Base-by-base conservation (phyloP, 2,113 vertebrate species). In the Galemys pyrenaicus region DNA sequence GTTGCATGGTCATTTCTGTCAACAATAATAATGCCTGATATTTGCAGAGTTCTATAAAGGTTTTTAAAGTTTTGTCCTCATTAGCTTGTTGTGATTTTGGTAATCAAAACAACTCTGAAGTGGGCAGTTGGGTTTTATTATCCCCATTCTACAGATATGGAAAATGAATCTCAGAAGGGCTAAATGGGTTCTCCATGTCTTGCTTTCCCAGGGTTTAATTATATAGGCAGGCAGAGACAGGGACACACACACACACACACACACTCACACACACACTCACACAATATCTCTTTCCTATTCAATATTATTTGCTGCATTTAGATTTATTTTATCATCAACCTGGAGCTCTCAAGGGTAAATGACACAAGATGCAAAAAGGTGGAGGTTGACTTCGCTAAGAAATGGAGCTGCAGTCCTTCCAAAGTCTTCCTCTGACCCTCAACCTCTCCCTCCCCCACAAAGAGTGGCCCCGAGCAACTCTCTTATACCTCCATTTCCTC, bases 401-500 rank as follows among this genome's bases (percentile, higher is more conserved):
- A 82, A 22, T 19, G 30, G 37, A 39, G 7, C 0, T 6, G 71
- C 46, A 37, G 9, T 39, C 26, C 54, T 75, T 10, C 22, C 46
- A n/a, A n/a, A 46, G 41, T 46, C 49, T 81, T 54, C 54, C 19
- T 56, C 3, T 4, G 67, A 77, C 51, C 68, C 82, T 41, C 9
- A 9, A 32, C 62, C 94, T n/a, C 44, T 39, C 51, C 41, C 16
- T 17, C 49, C 49, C 49, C 46, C 46, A 11, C 46, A 49, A n/a
- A 49, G 58, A 77, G 85, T 94, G 87, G 94, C 95, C 77, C 73
- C 12, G 15, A 20, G 39, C 58, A 88, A 85, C 56, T 74, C 68
- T 60, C 91, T 87, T 68, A 86, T 26, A 75, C 78, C 91, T 95
- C 81, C 74, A 73, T 68, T 91, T 93, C 94, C 81, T 95, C 77